Evolutionary conservation across 1,140 invertebrate species (phyloP), one percentile per base, ranked within the genome.

Genomic region (Drosophila insularis): DNA sequence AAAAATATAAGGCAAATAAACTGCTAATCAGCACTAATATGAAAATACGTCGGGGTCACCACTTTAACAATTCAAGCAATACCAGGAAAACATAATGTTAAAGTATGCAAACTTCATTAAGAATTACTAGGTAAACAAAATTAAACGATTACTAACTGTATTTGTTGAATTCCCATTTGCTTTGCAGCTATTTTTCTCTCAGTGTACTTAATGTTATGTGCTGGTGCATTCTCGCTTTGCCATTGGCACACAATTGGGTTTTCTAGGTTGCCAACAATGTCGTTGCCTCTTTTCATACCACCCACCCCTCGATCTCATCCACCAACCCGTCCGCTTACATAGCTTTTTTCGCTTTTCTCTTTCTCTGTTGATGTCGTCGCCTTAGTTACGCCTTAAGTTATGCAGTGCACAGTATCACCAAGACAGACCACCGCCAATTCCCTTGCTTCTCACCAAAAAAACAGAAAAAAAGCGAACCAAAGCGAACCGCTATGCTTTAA

Each of bases 211-310:
- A 7, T 31, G 40, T 43, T 63, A 50, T 62, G 40, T 63, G 46
- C 63, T 66, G 43, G 17, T 50, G 59, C 65, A 71, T 74, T 69
- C 37, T 53, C 17, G 19, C 58, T 43, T 63, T 75, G 79, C 81
- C 62, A 76, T 79, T 87, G 75, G 79, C 81, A 89, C 72, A 77
- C 82, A 87, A 87, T 87, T 87, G 80, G 70, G 68, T 68, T 76
- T 72, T 72, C 63, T 75, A 43, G 74, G 71, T 53, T 65, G 54
- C 63, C 63, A 62, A 17, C 50, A 27, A 54, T 46, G 59, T 62
- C 17, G 63, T 65, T 62, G 68, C 8, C 43, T 50, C 43, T 50
- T 50, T 50, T 50, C 43, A 2, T 21, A 4, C 17, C 11, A 2
- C 40, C 40, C 14, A n/a, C 10, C 17, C 8, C 6, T 35, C 10